Percentiles rank a stretch among this genome's conserved stretches.
These are phyloP conservation scores for Neotoxoptera formosana DNA, from an alignment of 1,140 invertebrate species.

Conservation along the genomic window DNA sequence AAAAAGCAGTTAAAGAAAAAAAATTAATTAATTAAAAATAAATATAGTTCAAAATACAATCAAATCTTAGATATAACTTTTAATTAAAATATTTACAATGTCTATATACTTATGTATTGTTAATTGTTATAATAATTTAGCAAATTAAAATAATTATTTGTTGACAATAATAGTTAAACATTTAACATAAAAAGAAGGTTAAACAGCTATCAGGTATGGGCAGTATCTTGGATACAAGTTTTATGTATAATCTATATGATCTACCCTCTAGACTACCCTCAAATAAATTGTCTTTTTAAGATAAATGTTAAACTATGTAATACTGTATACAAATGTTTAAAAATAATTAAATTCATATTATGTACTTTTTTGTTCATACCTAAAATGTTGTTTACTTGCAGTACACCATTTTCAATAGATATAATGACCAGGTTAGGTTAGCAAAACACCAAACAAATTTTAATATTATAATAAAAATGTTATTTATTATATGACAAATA, in stretches of 20 bases:
- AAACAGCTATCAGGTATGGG: not conserved
- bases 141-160: not conserved
- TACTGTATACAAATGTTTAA: no score
- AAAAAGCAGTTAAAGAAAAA: not conserved
- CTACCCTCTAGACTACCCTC: not conserved
- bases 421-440: no score
- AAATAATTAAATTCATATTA: not conserved
- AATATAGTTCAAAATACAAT: not conserved
- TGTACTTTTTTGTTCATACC: not conserved
- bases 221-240: not conserved
- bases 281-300: not conserved
- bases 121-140: constrained; percentile 6
- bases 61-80: not conserved
- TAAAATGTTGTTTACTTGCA: not conserved
- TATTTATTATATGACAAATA: not conserved
- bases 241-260: not conserved
- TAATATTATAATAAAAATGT: not conserved
- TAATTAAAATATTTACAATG: not conserved
- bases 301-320: no score
- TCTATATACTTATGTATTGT: not conserved
- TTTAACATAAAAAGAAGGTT: not conserved
- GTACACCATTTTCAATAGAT: not conserved
- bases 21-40: not conserved
- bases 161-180: not conserved
- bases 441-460: no score